These are phyloP conservation scores for Zelostemma sp. DNA, from an alignment of 1,140 invertebrate genomes.

Conservation along the genomic window DNA sequence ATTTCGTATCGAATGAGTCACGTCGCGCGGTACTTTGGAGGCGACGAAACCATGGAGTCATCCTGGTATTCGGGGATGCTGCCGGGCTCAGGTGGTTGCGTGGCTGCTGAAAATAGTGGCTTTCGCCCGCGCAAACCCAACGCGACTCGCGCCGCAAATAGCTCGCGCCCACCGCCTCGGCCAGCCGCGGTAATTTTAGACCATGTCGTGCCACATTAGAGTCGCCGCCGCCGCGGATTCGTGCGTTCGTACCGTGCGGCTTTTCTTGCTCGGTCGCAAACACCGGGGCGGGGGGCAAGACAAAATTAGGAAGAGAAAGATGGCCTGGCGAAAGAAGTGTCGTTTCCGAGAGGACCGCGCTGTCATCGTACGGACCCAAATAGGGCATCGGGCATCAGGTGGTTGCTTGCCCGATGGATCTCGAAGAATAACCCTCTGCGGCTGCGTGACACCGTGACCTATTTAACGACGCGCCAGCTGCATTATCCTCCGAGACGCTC, in stretches of 20 bases:
- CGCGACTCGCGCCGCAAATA: conserved; percentile 63
- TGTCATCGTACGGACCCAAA: conserved; percentile 37
- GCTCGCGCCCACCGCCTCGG: conserved; percentile 63
- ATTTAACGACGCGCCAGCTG: neutral
- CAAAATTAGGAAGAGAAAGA: conserved; percentile 3
- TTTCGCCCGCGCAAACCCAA: conserved; percentile 67
- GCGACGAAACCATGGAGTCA: conserved; percentile 41
- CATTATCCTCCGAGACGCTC: neutral
- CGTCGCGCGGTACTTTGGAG: conserved; percentile 7
- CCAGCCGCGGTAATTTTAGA: conserved; percentile 62
- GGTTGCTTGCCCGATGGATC: conserved; percentile 50
- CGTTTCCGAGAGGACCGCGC: neutral
- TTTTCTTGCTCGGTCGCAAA: neutral
- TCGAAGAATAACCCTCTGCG: conserved; percentile 43
- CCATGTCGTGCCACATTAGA: conserved; percentile 50
- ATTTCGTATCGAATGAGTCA: conserved; percentile 35
- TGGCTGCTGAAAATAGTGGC: conserved; percentile 64
- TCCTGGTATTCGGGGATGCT: conserved; percentile 65
- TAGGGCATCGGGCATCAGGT: conserved; percentile 57
- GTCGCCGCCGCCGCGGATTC: neutral
- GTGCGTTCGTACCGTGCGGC: neutral
- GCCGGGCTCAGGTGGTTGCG: conserved; percentile 67
- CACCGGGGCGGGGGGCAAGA: too few species aligned
- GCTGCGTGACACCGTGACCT: conserved; percentile 11
- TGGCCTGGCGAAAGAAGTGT: neutral